Conservation (phyloP, 2,113 vertebrate genomes). For the Engraulis encrasicolus region DNA sequence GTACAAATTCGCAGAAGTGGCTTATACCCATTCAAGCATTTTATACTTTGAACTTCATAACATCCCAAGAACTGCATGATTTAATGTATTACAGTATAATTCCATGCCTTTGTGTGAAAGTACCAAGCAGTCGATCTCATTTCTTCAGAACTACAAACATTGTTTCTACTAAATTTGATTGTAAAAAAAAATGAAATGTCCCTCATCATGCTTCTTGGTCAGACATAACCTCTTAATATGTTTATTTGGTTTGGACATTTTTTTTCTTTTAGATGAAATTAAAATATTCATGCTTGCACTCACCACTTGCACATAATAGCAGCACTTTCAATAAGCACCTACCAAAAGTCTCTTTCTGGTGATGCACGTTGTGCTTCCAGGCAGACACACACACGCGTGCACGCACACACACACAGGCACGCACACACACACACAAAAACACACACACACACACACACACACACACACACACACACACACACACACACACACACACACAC, state of each 20-base stretch:
- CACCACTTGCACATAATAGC: not conserved
- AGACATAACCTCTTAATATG: not conserved
- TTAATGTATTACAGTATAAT: not conserved
- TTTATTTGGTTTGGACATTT: not conserved
- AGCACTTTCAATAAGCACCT: not conserved
- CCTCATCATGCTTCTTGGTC: not conserved
- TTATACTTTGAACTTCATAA: not conserved
- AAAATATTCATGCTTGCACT: too few relatives aligned
- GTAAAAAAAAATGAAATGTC: not conserved
- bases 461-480: not conserved
- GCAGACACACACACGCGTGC: too few relatives aligned
- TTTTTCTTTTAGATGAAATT: too few relatives aligned
- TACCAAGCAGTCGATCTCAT: not conserved
- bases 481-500: not conserved
- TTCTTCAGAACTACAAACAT: not conserved
- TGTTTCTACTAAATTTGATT: not conserved
- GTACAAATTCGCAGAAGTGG: not conserved
- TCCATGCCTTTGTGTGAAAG: not conserved
- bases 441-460: not conserved
- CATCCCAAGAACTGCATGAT: too few relatives aligned
- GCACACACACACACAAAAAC: not conserved
- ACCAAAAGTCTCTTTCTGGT: too few relatives aligned
- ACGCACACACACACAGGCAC: not conserved
- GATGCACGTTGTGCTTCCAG: too few relatives aligned
- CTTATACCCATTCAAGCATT: not conserved